phyloP scores from a whole-genome alignment of 2,888 invertebrate genomes.

The Macropis europaea region DNA sequence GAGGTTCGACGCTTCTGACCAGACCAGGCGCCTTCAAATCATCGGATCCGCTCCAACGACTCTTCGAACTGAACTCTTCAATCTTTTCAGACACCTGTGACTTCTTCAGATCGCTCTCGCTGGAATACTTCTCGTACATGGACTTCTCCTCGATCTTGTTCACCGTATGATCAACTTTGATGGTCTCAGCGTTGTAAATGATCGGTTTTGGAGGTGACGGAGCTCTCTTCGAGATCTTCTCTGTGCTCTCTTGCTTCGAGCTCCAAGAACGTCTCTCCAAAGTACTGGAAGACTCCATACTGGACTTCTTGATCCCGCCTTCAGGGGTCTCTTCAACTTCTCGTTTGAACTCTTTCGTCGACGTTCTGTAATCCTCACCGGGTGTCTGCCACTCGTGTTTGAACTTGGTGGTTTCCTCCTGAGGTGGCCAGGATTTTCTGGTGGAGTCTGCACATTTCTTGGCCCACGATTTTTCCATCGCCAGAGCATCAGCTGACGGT shows the following conservation, averaged over 20 bases:
- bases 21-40: conserved; percentile 81
- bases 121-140: conserved; percentile 72
- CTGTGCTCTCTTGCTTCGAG: conserved; percentile 68
- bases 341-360: conserved; percentile 69
- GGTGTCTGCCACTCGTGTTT: conserved; percentile 74
- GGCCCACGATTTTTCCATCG: conserved; percentile 87
- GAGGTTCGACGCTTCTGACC: conserved; percentile 76
- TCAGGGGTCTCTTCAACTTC: conserved; percentile 72
- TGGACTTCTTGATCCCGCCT: conserved; percentile 72
- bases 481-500: conserved; percentile 84
- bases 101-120: conserved; percentile 71
- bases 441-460: conserved; percentile 80
- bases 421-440: conserved; percentile 82
- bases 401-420: conserved; percentile 63
- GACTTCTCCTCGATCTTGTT: conserved; percentile 77
- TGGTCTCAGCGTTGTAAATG: conserved; percentile 79
- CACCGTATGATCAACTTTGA: conserved; percentile 77
- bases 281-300: conserved; percentile 73
- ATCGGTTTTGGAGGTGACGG: conserved; percentile 71
- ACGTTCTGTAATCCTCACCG: conserved; percentile 70
- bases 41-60: conserved; percentile 80
- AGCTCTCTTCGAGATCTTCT: conserved; percentile 55
- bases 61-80: conserved; percentile 79
- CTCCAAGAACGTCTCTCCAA: conserved; percentile 75
- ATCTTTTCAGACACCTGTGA: conserved; percentile 73